Conservation (phyloP, 37 sponge, comb jelly and placozoan species). For the Aplysina aerophoba region DNA sequence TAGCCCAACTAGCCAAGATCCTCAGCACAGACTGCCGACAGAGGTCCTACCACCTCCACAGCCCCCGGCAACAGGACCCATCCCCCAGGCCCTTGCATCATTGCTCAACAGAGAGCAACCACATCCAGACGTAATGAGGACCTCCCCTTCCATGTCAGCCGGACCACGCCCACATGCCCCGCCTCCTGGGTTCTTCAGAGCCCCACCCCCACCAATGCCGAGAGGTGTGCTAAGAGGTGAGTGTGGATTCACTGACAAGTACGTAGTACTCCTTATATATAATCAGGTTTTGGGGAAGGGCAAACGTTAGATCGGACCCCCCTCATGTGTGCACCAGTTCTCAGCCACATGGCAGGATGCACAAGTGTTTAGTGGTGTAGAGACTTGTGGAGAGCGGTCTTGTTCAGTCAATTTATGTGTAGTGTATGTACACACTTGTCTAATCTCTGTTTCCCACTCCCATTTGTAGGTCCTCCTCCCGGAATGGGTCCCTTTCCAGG, state of each 20-base stretch:
- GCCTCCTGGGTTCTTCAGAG: background rate
- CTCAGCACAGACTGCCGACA: too few relatives aligned
- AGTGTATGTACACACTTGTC: background rate
- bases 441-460: too few relatives aligned
- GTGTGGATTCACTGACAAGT: too few relatives aligned
- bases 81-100: background rate
- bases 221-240: slow-evolving; percentile 1
- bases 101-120: background rate
- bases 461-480: background rate
- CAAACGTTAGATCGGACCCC: too few relatives aligned
- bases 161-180: background rate
- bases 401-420: too few relatives aligned
- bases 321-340: background rate
- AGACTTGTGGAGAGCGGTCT: too few relatives aligned
- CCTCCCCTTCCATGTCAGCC: background rate
- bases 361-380: background rate
- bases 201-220: background rate
- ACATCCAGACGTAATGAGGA: background rate
- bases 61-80: background rate
- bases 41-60: background rate
- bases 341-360: background rate
- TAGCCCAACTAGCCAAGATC: too few relatives aligned
- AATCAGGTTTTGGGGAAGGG: too few relatives aligned
- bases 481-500: background rate
- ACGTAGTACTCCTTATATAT: too few relatives aligned